Percentiles rank a stretch among this genome's conserved stretches.
Evolutionary conservation across 2,888 invertebrate genomes (phyloP).

Genomic region (Trissolcus japonicus): DNA sequence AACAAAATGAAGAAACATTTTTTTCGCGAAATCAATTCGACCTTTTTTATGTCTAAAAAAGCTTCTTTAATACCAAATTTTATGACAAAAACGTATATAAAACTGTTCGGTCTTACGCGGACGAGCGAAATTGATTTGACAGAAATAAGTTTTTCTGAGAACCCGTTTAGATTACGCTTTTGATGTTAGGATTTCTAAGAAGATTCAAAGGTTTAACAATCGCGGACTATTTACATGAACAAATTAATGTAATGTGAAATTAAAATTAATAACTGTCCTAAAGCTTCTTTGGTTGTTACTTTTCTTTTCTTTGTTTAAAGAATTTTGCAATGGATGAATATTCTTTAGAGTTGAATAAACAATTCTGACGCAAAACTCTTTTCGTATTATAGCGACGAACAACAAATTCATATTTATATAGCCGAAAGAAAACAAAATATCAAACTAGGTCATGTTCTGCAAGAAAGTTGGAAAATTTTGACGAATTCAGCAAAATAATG

Average conservation of each 20-base stretch:
- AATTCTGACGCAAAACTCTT: too few relatives aligned
- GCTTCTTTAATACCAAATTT: neutral
- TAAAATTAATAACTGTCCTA: too few relatives aligned
- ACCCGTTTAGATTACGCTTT: conserved; percentile 36
- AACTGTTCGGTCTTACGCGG: conserved; percentile 4
- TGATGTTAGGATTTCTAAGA: conserved; percentile 42
- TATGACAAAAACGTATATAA: too few relatives aligned
- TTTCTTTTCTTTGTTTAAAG: too few relatives aligned
- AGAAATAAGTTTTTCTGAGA: conserved; percentile 47
- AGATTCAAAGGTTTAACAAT: conserved; percentile 21
- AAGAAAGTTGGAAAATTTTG: conserved; percentile 28
- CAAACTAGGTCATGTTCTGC: conserved; percentile 20
- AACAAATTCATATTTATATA: neutral
- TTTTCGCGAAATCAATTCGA: too few relatives aligned
- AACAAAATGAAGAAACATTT: too few relatives aligned
- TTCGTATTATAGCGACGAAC: too few relatives aligned
- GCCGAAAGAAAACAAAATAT: neutral
- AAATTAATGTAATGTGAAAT: too few relatives aligned
- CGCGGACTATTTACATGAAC: conserved; percentile 11
- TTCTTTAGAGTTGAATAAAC: too few relatives aligned
- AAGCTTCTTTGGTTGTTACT: too few relatives aligned
- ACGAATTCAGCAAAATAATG: conserved; percentile 26
- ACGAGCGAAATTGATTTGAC: conserved; percentile 41
- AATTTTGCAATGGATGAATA: too few relatives aligned
- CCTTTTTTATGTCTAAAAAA: neutral